Evolutionary conservation across 2,797 vertebrate species (phyloP).

Genomic region (Pipistrellus nathusii): DNA sequence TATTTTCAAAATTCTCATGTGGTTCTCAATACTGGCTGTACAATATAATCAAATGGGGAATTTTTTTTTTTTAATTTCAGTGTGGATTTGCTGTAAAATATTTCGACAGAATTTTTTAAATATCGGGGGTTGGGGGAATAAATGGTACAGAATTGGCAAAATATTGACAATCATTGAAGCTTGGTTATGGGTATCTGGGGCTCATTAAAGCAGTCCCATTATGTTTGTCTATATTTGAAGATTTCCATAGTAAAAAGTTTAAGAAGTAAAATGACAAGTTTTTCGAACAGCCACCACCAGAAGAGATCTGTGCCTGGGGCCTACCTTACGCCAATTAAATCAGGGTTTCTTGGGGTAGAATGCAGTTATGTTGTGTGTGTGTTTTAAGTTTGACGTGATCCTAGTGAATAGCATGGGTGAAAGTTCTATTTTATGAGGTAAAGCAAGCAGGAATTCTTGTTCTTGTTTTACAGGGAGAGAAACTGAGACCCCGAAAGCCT

Average conservation of each 20-base stretch:
- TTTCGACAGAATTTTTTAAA: conserved; percentile 23
- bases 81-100: conserved; percentile 36
- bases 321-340: not conserved
- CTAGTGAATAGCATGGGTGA: not conserved
- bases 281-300: not conserved
- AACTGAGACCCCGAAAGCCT: not conserved
- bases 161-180: conserved; percentile 18
- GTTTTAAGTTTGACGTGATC: not conserved
- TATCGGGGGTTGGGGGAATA: not conserved
- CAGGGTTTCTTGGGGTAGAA: not conserved
- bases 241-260: conserved; percentile 13
- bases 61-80: not conserved
- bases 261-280: conserved; percentile 27
- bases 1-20: conserved; percentile 15
- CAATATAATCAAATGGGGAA: not conserved
- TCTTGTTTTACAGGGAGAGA: not conserved
- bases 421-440: not conserved
- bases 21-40: not conserved
- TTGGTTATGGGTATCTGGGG: not conserved
- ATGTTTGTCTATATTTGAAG: conserved; percentile 24
- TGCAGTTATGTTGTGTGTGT: not conserved
- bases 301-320: not conserved
- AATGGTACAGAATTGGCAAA: not conserved
- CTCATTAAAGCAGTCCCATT: not conserved
- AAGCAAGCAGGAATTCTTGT: not conserved